Base-by-base conservation (phyloP, 2,113 vertebrate genomes). In the Vombatus ursinus region DNA sequence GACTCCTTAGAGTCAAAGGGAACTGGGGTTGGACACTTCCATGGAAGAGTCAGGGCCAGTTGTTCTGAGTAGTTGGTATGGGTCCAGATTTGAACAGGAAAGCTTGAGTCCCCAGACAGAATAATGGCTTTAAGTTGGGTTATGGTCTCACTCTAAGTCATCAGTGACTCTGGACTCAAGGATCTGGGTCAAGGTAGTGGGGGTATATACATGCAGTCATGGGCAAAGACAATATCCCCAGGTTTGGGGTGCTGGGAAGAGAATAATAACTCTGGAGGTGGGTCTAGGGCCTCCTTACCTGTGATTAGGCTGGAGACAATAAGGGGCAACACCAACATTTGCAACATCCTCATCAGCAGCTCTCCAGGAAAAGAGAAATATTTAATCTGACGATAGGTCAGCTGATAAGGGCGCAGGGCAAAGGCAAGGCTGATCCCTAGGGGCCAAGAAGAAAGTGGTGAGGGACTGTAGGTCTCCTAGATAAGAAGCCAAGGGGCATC, bases 261-360 rank as follows among this genome's bases (percentile, higher is more conserved):
- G 19, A 84, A 3, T n/a, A 28, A 37, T 37, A 68, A 50, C 95
- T 37, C 68, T 44, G 26, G 54, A 90, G 25, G 90, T 52, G 12
- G 37, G 61, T 50, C 90, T 44, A 92, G 77, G 44, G 37, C 16
- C 5, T 31, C 54, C 99, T 97, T 96, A 99, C 99, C 99, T 99
- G 99, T 99, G 96, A 99, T 99, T 93, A 99, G 98, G 98, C 99
- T 99, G 96, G 99, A 99, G 95, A 99, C 98, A 25, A 99, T 99
- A 90, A 99, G 99, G 0, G 99, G 99, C 52, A 99, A 98, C 84
- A 99, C 99, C 97, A 99, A 95, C 99, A 99, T 99, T 98, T 99
- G 99, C 22, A 99, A 97, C 99, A 99, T 99, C 61, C 99, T 99
- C 99, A 99, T 99, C n/a, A 99, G 99, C 50, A 99, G 98, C 98